Percentiles rank a stretch among this genome's conserved stretches.
These are phyloP conservation scores for Paraplagusia blochii DNA, from an alignment of 2,113 vertebrate genomes.

Conservation along the genomic window DNA sequence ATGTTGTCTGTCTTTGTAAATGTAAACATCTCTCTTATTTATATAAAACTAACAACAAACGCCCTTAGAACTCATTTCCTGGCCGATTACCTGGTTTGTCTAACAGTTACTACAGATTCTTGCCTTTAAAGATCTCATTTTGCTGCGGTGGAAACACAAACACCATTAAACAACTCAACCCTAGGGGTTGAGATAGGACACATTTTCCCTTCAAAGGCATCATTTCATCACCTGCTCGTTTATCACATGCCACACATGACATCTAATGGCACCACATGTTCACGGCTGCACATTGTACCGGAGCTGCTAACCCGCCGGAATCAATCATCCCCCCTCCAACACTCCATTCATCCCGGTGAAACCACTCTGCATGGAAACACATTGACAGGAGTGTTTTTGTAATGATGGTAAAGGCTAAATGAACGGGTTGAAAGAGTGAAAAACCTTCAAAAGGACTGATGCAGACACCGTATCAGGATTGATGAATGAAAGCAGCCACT, in stretches of 20 bases:
- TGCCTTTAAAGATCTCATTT: conserved; percentile 18
- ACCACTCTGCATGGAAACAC: conserved; percentile 36
- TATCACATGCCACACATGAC: conserved; percentile 49
- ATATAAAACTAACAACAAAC: no score
- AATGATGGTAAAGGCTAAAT: conserved; percentile 47
- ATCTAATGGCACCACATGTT: conserved; percentile 33
- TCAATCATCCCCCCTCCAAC: conserved; percentile 64
- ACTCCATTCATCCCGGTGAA: conserved; percentile 42
- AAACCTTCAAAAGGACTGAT: conserved; percentile 57
- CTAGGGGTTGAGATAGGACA: conserved; percentile 38
- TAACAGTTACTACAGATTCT: neutral
- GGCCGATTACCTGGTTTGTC: no score
- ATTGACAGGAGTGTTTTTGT: conserved; percentile 28
- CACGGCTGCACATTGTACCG: conserved; percentile 24
- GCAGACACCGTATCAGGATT: conserved; percentile 13
- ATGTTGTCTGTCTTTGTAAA: no score
- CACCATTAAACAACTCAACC: conserved; percentile 32
- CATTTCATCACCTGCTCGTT: conserved; percentile 54
- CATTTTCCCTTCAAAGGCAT: conserved; percentile 49
- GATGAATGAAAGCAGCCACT: conserved; percentile 28
- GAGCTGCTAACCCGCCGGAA: conserved; percentile 33
- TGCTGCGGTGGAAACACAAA: conserved; percentile 15
- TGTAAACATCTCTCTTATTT: no score
- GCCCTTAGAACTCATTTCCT: no score
- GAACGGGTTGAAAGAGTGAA: conserved; percentile 57